Percentiles rank a stretch among this genome's conserved stretches.
Evolutionary conservation across 2,797 vertebrate species (phyloP).

Genomic region (Poeciliopsis paucimaculata): DNA sequence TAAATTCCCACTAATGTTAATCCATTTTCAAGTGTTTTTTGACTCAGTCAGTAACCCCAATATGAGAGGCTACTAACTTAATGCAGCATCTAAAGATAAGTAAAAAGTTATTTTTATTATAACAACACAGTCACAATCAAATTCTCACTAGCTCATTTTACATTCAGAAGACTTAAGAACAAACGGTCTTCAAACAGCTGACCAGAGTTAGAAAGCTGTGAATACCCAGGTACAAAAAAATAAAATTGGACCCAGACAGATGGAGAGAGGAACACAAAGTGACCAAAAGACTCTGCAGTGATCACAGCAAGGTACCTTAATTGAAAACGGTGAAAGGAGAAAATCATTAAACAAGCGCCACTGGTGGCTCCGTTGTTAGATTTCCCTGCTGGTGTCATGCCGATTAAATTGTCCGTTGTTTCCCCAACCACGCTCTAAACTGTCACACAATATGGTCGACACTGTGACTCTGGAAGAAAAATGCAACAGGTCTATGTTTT

Average conservation of each 20-base stretch:
- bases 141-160: constrained; percentile 5
- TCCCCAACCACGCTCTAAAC: constrained; percentile 76
- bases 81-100: constrained; percentile 8
- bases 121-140: neutral
- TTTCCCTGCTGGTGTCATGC: constrained; percentile 71
- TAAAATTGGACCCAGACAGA: constrained; percentile 43
- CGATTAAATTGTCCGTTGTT: constrained; percentile 73
- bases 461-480: constrained; percentile 54
- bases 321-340: constrained; percentile 70
- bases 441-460: constrained; percentile 67
- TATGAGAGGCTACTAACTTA: constrained; percentile 10
- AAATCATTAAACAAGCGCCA: constrained; percentile 79
- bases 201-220: constrained; percentile 26
- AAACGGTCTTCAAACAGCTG: constrained; percentile 14
- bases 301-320: constrained; percentile 70
- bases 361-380: constrained; percentile 74
- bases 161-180: neutral
- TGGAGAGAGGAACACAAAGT: constrained; percentile 28
- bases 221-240: constrained; percentile 28
- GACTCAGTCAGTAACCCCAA: neutral
- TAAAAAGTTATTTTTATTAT: constrained; percentile 10
- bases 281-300: constrained; percentile 57
- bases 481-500: constrained; percentile 25
- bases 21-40: neutral
- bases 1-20: neutral